Base-by-base conservation (phyloP, 2,797 vertebrate genomes). In the Petrocephalus schoutedeni region DNA sequence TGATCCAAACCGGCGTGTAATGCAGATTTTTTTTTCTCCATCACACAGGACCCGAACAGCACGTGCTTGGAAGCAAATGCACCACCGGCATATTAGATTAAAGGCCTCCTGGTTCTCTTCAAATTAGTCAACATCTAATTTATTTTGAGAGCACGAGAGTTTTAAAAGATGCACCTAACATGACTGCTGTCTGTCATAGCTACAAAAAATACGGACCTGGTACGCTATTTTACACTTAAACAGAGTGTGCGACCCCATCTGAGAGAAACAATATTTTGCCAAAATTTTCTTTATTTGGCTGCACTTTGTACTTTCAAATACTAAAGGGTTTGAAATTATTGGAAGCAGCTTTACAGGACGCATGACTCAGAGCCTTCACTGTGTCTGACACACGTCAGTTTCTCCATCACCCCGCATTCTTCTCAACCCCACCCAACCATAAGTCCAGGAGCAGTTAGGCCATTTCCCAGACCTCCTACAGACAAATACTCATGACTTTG, bases 61-160 rank as follows among this genome's bases (percentile, higher is more conserved):
- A 64, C 0, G 59, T 77, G 56, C 88, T 87, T 56, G 56, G 82
- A 90, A n/a, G 90, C 90, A 90, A 89, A 87, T 86, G 87, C 83
- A 87, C 83, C 88, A 89, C 86, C 87, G 74, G 59, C 51, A 89
- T 59, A 92, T 92, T 91, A 84, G 89, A 92, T 92, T 89, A 91
- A 89, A 89, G 85, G 87, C 86, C 89, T 88, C 71, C 58, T 91
- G 90, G 88, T 61, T 89, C 92, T 91, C 85, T 74, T 92, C 90
- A 85, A 90, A 87, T 85, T 86, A 91, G 89, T 89, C 87, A 88
- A 89, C 88, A 92, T 92, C 87, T 92, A 91, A 92, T 90, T 92
- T 87, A 32, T 86, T 90, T 23, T 88, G 89, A 92, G 89, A 90
- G 88, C 67, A 90, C 77, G 87, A 82, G 74, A 89, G 89, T 87